Conservation (phyloP, 2,888 invertebrate genomes). For the Balanococcus diminutus region DNA sequence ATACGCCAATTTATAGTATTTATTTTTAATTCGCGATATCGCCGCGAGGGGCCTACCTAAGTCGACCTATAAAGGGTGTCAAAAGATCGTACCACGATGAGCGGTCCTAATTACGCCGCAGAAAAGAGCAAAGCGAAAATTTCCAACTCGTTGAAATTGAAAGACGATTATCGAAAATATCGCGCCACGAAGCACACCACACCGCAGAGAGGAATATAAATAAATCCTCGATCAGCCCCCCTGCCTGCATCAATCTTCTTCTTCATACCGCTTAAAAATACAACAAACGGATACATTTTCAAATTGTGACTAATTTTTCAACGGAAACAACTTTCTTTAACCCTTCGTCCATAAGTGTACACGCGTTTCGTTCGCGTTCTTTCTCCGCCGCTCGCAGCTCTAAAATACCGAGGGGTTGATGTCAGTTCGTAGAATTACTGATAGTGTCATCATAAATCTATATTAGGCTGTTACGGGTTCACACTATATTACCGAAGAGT, state of each 20-base stretch:
- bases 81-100: background rate
- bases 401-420: slow-evolving; percentile 48
- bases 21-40: background rate
- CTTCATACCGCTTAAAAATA: background rate
- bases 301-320: slow-evolving; percentile 52
- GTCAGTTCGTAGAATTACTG: slow-evolving; percentile 52
- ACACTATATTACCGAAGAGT: slow-evolving; percentile 28
- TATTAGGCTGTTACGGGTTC: slow-evolving; percentile 53
- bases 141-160: slow-evolving; percentile 4
- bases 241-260: background rate
- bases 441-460: slow-evolving; percentile 55
- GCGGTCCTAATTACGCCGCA: background rate
- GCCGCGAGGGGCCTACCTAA: background rate
- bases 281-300: slow-evolving; percentile 29
- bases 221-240: background rate
- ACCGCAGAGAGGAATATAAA: too few relatives aligned
- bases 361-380: background rate
- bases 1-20: background rate
- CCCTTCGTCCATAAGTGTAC: slow-evolving; percentile 40
- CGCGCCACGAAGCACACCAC: background rate
- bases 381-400: background rate
- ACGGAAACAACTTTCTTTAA: slow-evolving; percentile 43
- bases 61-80: background rate
- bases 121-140: background rate
- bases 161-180: background rate